A percentile compares a stretch with the other conserved stretches of the same genome.
phyloP scores from a whole-genome alignment of 1,140 invertebrate genomes.

The Physella acuta region DNA sequence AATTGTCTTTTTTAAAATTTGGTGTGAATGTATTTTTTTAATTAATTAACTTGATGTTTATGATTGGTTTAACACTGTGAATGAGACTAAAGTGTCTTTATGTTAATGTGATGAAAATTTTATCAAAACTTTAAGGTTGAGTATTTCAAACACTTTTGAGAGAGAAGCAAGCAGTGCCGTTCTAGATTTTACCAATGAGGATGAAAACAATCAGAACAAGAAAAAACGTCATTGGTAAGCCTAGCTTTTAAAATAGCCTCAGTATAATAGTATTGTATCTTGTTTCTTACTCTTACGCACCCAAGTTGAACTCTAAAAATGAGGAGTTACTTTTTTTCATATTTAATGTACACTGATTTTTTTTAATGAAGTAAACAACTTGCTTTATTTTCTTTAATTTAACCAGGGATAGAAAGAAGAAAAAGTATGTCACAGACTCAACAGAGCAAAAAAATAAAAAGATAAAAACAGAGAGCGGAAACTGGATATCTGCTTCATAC shows the following conservation, averaged over 20 bases:
- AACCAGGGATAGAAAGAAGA: slow-evolving; percentile 84
- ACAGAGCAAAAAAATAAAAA: slow-evolving; percentile 72
- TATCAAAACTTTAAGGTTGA: slow-evolving; percentile 44
- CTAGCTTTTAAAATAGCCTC: background rate
- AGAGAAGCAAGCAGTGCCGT: slow-evolving; percentile 72
- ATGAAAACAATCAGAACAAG: slow-evolving; percentile 67
- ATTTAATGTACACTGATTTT: too few relatives aligned
- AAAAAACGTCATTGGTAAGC: slow-evolving; percentile 70
- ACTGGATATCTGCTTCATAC: slow-evolving; percentile 89
- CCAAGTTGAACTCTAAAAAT: too few relatives aligned
- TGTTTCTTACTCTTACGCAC: background rate
- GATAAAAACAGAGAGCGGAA: slow-evolving; percentile 92
- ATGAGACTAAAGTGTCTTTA: too few relatives aligned
- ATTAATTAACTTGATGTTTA: too few relatives aligned
- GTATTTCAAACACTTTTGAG: slow-evolving; percentile 66
- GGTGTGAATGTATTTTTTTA: too few relatives aligned
- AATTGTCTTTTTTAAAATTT: too few relatives aligned
- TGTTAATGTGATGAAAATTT: too few relatives aligned
- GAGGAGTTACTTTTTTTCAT: too few relatives aligned
- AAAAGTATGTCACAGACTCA: slow-evolving; percentile 78
- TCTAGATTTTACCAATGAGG: slow-evolving; percentile 80
- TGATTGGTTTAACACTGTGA: too few relatives aligned
- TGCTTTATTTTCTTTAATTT: too few relatives aligned
- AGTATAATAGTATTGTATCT: background rate
- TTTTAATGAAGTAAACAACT: too few relatives aligned